Conservation (phyloP, 1,140 invertebrate genomes). For the Copidosoma floridanum region DNA sequence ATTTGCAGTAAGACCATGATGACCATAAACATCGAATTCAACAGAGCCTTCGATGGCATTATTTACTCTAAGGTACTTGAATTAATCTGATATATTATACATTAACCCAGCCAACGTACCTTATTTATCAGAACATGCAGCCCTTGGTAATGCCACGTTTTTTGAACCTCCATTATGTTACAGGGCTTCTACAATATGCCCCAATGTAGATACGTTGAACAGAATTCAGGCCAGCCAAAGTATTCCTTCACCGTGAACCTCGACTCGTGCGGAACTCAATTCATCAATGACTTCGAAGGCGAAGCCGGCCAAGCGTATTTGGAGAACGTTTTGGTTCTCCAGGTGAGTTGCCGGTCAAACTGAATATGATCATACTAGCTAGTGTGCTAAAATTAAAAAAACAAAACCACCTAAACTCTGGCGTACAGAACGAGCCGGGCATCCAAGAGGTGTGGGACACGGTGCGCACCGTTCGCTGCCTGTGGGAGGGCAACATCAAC, state of each 20-base stretch:
- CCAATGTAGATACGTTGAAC: slow-evolving; percentile 71
- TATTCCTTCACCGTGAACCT: slow-evolving; percentile 74
- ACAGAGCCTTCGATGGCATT: slow-evolving; percentile 71
- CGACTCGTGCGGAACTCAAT: slow-evolving; percentile 79
- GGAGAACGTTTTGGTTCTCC: slow-evolving; percentile 77
- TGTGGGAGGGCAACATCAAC: slow-evolving; percentile 79
- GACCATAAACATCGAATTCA: slow-evolving; percentile 79
- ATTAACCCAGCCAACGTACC: neutral
- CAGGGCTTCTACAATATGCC: slow-evolving; percentile 69
- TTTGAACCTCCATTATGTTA: no score
- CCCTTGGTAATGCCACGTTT: no score
- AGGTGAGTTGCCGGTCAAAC: slow-evolving; percentile 39
- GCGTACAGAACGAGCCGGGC: slow-evolving; percentile 68
- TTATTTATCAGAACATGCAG: no score
- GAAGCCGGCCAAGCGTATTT: slow-evolving; percentile 73
- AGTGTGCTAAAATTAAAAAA: neutral
- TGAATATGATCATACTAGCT: neutral
- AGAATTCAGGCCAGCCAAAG: slow-evolving; percentile 67
- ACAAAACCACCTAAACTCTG: neutral
- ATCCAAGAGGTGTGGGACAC: slow-evolving; percentile 84
- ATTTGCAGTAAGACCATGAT: slow-evolving; percentile 79
- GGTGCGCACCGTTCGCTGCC: slow-evolving; percentile 72
- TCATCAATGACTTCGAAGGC: slow-evolving; percentile 74
- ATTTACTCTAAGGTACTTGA: slow-evolving; percentile 78
- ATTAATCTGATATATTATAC: no score